Percentiles rank a stretch among this genome's conserved stretches.
Evolutionary conservation across 30 jellyfish, hydroid and myxozoan genomes (phyloP).

Genomic region (Aurelia aurita complex sp. Pacific): DNA sequence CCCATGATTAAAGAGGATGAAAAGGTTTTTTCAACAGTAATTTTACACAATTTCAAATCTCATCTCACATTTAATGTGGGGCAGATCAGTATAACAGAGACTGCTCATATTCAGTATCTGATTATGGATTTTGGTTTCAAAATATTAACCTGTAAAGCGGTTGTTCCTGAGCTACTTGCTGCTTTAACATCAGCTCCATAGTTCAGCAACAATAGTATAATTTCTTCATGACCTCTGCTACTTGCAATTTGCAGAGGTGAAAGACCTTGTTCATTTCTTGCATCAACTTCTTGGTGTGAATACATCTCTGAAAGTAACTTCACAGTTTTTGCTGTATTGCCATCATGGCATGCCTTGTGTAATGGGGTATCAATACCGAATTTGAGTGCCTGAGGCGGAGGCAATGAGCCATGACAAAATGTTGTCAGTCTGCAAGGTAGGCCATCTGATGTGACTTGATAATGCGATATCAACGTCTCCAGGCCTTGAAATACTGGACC

Average conservation of each 20-base stretch:
- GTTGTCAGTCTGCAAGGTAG: constrained; percentile 80
- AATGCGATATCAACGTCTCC: constrained; percentile 74
- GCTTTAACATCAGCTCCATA: constrained; percentile 79
- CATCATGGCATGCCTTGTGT: constrained; percentile 70
- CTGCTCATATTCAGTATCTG: too few species aligned
- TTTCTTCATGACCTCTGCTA: constrained; percentile 61
- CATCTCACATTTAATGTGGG: too few species aligned
- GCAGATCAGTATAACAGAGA: too few species aligned
- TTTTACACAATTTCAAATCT: too few species aligned
- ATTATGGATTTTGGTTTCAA: too few species aligned
- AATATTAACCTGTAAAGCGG: constrained; percentile 79
- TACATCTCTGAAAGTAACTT: constrained; percentile 68
- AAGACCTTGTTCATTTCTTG: constrained; percentile 75
- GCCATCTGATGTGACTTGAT: constrained; percentile 81
- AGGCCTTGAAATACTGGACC: constrained; percentile 94
- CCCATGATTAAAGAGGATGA: too few species aligned
- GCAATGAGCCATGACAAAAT: constrained; percentile 70
- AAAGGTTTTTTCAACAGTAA: too few species aligned
- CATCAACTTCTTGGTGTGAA: constrained; percentile 59
- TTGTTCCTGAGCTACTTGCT: constrained; percentile 68
- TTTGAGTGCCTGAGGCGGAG: constrained; percentile 79
- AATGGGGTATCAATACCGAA: constrained; percentile 80
- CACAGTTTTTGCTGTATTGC: constrained; percentile 37
- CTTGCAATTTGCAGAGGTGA: constrained; percentile 93
- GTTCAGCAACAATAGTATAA: constrained; percentile 45